Evolutionary conservation across 1,140 invertebrate genomes (phyloP), one percentile per base, ranked within the genome.

Genomic region (Drosophila truncata): DNA sequence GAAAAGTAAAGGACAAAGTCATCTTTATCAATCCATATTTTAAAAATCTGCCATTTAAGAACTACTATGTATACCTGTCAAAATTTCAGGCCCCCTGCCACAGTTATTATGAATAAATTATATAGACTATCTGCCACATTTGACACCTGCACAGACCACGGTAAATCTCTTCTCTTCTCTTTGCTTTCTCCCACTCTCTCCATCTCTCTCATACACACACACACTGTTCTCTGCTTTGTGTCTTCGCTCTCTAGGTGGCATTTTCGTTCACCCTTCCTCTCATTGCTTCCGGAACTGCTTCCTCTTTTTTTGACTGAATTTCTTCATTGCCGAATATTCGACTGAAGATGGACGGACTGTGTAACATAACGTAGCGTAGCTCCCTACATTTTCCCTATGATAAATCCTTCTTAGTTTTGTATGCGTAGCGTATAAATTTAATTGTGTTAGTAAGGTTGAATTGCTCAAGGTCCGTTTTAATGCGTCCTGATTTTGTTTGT

Each of bases 381-480:
- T 65, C 81, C 70, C 69, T 76, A 73, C 65, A 62, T 78, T 76
- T 50, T 47, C 37, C 65, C 59, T 62, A 69, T 57, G 66, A 67
- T 59, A 79, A 79, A 82, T 86, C 83, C 76, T 80, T 86, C 82
- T 86, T 69, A 65, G 52, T n/a, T 55, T 37, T 60, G 64, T 76
- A 78, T 66, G 79, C 76, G 65, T 77, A 61, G 62, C 50, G 52
- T 41, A 27, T 62, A 35, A 65, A 57, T 81, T 18, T 61, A 54
- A 52, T 54, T 80, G 65, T 82, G 67, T 80, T 66, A 64, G 80
- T 87, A 87, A 80, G 79, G 83, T 69, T 86, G 66, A 87, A 82
- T 86, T 86, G 66, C 79, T 77, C 83, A 86, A 86, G 83, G 79
- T 82, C 82, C 79, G 71, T 80, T 86, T 82, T 77, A 83, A 86